Evolutionary conservation across 2,888 invertebrate genomes (phyloP).

Genomic region (Drosophila percnosoma): DNA sequence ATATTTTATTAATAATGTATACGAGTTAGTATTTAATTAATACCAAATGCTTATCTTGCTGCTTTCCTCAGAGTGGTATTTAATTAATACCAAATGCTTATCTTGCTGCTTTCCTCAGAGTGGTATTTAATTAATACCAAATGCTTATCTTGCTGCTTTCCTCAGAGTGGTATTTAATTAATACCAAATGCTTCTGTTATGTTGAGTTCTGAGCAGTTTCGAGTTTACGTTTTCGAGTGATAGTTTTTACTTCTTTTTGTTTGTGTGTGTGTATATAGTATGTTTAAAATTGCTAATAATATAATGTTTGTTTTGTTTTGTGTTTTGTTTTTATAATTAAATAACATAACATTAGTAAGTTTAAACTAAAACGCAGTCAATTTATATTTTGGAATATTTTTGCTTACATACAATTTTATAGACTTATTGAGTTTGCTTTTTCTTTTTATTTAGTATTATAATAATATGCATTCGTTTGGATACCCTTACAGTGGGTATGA

Average conservation of each 20-base stretch:
- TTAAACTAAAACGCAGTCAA: constrained; percentile 79
- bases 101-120: neutral
- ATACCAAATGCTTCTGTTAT: constrained; percentile 3
- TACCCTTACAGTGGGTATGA: constrained; percentile 14
- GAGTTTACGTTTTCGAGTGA: constrained; percentile 29
- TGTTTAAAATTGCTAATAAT: constrained; percentile 50
- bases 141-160: neutral
- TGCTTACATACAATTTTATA: constrained; percentile 44
- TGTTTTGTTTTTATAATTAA: constrained; percentile 69
- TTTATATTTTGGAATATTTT: constrained; percentile 78
- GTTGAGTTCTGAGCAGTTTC: constrained; percentile 38
- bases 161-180: constrained; percentile 31
- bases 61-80: neutral
- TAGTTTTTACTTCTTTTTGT: constrained; percentile 3
- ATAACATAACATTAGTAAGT: constrained; percentile 73
- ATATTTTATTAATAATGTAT: constrained; percentile 41
- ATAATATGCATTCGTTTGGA: constrained; percentile 27
- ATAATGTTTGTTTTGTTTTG: constrained; percentile 28
- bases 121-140: constrained; percentile 55
- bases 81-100: constrained; percentile 51
- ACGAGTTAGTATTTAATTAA: constrained; percentile 47
- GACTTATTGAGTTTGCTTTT: constrained; percentile 39
- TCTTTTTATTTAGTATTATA: constrained; percentile 21
- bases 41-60: constrained; percentile 47
- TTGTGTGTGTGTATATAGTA: constrained; percentile 28